phyloP scores from a whole-genome alignment of 1,140 invertebrate genomes.

The Penaeus vannamei region DNA sequence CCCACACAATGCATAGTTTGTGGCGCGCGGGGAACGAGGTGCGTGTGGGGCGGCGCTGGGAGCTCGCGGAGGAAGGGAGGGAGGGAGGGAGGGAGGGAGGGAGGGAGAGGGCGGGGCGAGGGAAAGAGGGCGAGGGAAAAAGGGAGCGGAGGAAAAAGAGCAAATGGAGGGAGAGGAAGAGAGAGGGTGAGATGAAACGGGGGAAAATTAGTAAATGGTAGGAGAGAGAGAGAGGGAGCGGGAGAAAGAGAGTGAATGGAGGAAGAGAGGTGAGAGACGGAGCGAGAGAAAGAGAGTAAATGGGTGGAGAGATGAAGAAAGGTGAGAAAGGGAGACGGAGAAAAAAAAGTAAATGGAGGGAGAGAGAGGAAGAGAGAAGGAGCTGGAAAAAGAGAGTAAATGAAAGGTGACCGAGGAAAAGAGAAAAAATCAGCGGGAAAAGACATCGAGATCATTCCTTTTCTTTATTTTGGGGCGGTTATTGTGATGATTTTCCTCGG shows the following conservation, averaged over 20 bases:
- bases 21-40: too few relatives aligned
- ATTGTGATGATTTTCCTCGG: too few relatives aligned
- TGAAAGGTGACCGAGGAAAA: not conserved
- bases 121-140: too few relatives aligned
- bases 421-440: not conserved
- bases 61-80: too few relatives aligned
- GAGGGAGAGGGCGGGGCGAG: not conserved
- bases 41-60: too few relatives aligned
- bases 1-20: too few relatives aligned
- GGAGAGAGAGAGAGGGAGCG: not conserved
- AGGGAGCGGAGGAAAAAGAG: too few relatives aligned
- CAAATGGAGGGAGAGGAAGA: not conserved
- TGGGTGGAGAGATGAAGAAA: not conserved
- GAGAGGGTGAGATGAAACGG: not conserved
- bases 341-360: not conserved
- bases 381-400: too few relatives aligned
- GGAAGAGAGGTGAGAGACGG: not conserved
- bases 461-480: too few relatives aligned
- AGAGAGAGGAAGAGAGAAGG: too few relatives aligned
- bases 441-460: too few relatives aligned
- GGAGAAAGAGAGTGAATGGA: not conserved
- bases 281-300: too few relatives aligned
- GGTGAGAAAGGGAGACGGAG: not conserved
- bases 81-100: not conserved
- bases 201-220: not conserved